Conservation (phyloP, 2,113 vertebrate species). For the Morone saxatilis region DNA sequence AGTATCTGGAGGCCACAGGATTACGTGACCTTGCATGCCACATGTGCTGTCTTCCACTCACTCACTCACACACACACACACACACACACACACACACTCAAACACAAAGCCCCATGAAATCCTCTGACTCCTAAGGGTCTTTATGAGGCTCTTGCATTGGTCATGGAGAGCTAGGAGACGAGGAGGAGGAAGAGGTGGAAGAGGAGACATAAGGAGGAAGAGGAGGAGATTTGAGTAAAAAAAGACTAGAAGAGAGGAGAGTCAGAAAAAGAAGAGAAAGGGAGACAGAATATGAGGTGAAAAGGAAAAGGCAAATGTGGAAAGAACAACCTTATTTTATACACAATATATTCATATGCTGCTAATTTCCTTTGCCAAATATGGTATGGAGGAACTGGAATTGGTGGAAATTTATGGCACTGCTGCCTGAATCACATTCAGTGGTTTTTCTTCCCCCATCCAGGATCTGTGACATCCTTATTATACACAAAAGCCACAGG, state of each 20-base stretch:
- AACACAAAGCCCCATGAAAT: slow-evolving; percentile 71
- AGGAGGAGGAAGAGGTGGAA: slow-evolving; percentile 6
- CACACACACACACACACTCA: slow-evolving; percentile 17
- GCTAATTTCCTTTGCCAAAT: background rate
- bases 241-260: background rate
- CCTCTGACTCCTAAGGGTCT: slow-evolving; percentile 60
- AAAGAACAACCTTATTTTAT: background rate
- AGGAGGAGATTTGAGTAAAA: background rate
- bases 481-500: background rate
- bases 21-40: slow-evolving; percentile 76
- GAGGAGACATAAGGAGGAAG: background rate
- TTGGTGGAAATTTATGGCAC: slow-evolving; percentile 7
- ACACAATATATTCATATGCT: slow-evolving; percentile 14
- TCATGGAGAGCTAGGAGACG: slow-evolving; percentile 35
- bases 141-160: slow-evolving; percentile 54
- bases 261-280: background rate
- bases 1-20: slow-evolving; percentile 68
- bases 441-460: background rate
- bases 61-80: background rate
- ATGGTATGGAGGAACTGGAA: slow-evolving; percentile 2
- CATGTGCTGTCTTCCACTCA: slow-evolving; percentile 57
- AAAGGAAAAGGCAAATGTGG: background rate
- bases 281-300: background rate
- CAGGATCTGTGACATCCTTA: slow-evolving; percentile 16
- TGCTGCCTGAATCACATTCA: background rate